phyloP scores from a whole-genome alignment of 1,140 invertebrate genomes.

The Ceratina australensis region DNA sequence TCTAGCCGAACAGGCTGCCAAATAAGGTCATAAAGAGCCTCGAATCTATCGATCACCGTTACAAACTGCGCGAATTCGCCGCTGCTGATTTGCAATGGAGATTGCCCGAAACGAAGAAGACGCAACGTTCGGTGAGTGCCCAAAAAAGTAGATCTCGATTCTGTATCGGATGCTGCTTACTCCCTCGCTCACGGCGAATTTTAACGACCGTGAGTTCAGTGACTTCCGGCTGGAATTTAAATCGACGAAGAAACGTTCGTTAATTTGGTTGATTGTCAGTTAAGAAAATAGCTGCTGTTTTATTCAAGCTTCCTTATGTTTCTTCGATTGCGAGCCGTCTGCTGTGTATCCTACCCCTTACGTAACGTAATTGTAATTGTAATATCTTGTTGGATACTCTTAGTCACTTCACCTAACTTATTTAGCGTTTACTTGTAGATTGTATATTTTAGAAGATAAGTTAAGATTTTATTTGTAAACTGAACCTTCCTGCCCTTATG shows the following conservation, averaged over 20 bases:
- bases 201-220: not conserved
- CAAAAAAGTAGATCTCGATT: slow-evolving; percentile 9
- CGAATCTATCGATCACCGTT: slow-evolving; percentile 59
- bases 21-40: slow-evolving; percentile 66
- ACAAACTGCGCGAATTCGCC: slow-evolving; percentile 51
- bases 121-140: slow-evolving; percentile 6
- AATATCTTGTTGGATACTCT: no score
- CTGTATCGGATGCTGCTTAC: slow-evolving; percentile 29
- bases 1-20: slow-evolving; percentile 62
- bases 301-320: not conserved
- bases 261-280: slow-evolving; percentile 2
- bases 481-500: no score
- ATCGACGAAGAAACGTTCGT: not conserved
- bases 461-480: no score
- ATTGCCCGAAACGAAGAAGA: not conserved
- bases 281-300: not conserved
- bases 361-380: no score
- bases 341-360: not conserved
- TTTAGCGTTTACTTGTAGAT: no score
- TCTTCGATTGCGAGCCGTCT: not conserved
- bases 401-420: no score
- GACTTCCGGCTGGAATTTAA: no score
- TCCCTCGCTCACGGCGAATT: not conserved
- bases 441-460: no score
- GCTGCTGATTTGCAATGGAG: slow-evolving; percentile 57